Base-by-base conservation (phyloP, 2,113 vertebrate genomes). In the Menidia beryllina region DNA sequence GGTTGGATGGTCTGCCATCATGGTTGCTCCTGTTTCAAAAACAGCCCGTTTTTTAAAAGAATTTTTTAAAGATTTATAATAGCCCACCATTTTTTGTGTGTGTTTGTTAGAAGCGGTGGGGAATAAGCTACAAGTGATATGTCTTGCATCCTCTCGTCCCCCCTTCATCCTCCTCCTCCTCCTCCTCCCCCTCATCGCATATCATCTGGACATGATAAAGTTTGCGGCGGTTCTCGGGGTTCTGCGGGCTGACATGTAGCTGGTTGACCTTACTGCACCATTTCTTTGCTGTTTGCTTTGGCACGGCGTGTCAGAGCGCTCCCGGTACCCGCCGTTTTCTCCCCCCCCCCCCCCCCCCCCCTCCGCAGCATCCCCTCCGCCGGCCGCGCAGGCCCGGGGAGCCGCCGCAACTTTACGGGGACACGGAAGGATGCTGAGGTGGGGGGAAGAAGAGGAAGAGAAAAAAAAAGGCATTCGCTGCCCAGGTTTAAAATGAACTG, bases 401-500 rank as follows among this genome's bases (percentile, higher is more conserved):
- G 76, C 64, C 53, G 86, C 82, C 30, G 89, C 79, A 91, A 89
- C 89, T 89, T 91, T 85, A 80, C 52, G 45, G 39, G 36, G 38
- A 39, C 57, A 39, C 60, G 61, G 34, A 14, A 26, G 21, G 39
- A n/a, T 17, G 17, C 3, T 13, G 30, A 17, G 27, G 4, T 9
- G 26, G 2, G 20, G 17, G 39, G n/a, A 19, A 10, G 10, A 13
- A 11, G 5, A 39, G 7, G 3, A 5, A 39, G 5, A 20, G 3
- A 30, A 4, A 27, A 7, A 6, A n/a, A 60, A 9, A 43, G 12
- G n/a, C 10, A 34, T 73, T 39, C 23, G 47, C 7, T 30, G 19
- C 2, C 7, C 24, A 15, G 56, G 14, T 56, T 54, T 53, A 57
- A 41, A 24, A 81, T 72, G 48, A 75, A 74, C 49, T 63, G 65